Percentiles rank a stretch among this genome's conserved stretches.
phyloP scores from a whole-genome alignment of 1,140 invertebrate species.

The Grapholita molesta region DNA sequence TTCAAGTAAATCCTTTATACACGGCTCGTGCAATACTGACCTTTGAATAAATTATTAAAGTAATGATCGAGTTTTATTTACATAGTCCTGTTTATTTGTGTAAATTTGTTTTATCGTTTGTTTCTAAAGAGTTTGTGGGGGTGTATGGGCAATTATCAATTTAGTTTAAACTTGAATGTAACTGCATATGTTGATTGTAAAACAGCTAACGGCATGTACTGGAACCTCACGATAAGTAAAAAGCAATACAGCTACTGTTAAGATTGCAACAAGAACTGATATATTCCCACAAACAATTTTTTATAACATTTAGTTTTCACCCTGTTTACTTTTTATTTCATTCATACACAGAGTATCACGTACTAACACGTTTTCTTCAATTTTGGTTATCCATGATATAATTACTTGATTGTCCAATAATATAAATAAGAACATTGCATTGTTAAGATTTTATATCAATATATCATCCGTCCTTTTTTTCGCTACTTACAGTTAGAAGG shows the following conservation, averaged over 20 bases:
- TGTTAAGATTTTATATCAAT: no score
- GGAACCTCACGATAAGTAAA: not conserved
- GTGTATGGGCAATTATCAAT: constrained; percentile 43
- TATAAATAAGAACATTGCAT: not conserved
- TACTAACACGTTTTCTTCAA: constrained; percentile 4
- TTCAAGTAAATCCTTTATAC: constrained; percentile 44
- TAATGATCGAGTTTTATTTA: constrained; percentile 69
- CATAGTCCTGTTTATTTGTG: constrained; percentile 62
- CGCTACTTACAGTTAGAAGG: no score
- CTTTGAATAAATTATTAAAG: constrained; percentile 64
- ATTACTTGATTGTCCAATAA: not conserved
- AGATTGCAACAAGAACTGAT: constrained; percentile 39
- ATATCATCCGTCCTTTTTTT: no score
- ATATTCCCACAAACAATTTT: constrained; percentile 71
- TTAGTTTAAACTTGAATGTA: constrained; percentile 1
- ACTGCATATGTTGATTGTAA: not conserved
- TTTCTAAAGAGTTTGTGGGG: constrained; percentile 38
- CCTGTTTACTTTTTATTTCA: constrained; percentile 32
- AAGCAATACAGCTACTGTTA: not conserved
- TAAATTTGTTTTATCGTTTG: constrained; percentile 54
- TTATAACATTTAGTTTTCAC: constrained; percentile 32
- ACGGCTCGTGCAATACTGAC: constrained; percentile 60
- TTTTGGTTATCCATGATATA: not conserved
- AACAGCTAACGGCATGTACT: not conserved
- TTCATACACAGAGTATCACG: not conserved